Base-by-base conservation (phyloP, 2,888 invertebrate genomes). In the Brachyptera putata region DNA sequence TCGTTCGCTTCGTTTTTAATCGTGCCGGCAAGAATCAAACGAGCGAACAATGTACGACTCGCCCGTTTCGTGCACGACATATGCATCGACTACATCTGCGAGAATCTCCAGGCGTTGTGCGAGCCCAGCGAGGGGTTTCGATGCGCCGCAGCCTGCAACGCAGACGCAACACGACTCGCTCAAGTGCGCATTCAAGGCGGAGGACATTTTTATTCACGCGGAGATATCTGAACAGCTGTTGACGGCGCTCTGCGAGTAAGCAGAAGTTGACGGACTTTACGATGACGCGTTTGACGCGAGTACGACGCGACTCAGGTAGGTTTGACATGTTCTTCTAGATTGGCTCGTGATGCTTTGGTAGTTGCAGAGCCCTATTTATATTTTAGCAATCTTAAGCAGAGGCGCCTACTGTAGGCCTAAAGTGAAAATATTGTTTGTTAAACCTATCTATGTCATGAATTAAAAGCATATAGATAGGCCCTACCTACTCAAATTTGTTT, bases 31-130 rank as follows among this genome's bases (percentile, higher is more conserved):
- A n/a, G n/a, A n/a, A n/a, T n/a, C n/a, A n/a, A n/a, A n/a, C n/a
- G n/a, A n/a, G n/a, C n/a, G n/a, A n/a, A n/a, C n/a, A 48, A 84
- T 84, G 84, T 83, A 79, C 69, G 83, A 83, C 70, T 82, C 79
- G 63, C 85, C 85, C 39, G 74, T 75, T 68, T 79, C 82, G 63
- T 75, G 57, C 82, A 83, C 72, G 81, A 83, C 66, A 76, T 80
- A 67, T 85, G 85, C 71, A 75, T 85, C 48, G 81, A 84, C 68
- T 81, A 78, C 66, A 83, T 85, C 66, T 83, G 84, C 71, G 82
- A 82, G 66, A 83, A 84, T 70, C 76, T 85, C 61, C 73, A 77
- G 64, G 77, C 77, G 25, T 72, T 83, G 14, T 81, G 81, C 66
- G 74, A 76, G 57, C 30, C 30, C 11, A n/a, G n/a, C n/a, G n/a